Evolutionary conservation across 2,113 vertebrate species (phyloP).

Genomic region (Nanger granti): DNA sequence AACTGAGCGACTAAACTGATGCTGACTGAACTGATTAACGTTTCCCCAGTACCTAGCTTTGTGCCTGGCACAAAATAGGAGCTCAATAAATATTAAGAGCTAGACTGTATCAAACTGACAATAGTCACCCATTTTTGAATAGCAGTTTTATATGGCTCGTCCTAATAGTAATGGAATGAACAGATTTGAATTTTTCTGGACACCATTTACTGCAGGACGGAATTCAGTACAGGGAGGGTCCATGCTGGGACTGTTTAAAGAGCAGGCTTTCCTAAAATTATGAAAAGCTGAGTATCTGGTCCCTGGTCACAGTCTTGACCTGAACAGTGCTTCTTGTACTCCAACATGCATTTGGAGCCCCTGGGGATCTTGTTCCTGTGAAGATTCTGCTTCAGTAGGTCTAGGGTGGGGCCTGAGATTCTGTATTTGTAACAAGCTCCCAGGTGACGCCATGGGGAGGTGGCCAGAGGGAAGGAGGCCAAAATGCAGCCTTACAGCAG

Average conservation of each 20-base stretch:
- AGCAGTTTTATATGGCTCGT: not conserved
- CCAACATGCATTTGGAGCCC: fast-evolving
- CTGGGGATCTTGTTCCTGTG: not conserved
- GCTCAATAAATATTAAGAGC: not conserved
- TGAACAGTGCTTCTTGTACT: not conserved
- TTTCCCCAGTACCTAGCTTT: not conserved
- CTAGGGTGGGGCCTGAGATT: not conserved
- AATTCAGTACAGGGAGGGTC: not conserved
- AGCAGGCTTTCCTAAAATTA: not conserved
- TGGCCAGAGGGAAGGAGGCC: not conserved
- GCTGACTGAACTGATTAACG: not conserved
- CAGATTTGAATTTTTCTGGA: not conserved
- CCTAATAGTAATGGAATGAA: not conserved
- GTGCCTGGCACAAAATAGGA: not conserved
- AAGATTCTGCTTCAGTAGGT: not conserved
- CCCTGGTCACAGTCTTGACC: not conserved
- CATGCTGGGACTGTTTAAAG: not conserved
- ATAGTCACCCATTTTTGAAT: not conserved
- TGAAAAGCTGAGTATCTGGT: not conserved
- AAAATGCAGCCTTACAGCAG: not conserved
- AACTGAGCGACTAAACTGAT: not conserved
- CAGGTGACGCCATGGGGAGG: not conserved
- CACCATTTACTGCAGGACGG: not conserved
- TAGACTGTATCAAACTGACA: not conserved
- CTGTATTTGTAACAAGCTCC: not conserved